Base-by-base conservation (phyloP, 2,797 vertebrate species). In the Rhinophrynus dorsalis region DNA sequence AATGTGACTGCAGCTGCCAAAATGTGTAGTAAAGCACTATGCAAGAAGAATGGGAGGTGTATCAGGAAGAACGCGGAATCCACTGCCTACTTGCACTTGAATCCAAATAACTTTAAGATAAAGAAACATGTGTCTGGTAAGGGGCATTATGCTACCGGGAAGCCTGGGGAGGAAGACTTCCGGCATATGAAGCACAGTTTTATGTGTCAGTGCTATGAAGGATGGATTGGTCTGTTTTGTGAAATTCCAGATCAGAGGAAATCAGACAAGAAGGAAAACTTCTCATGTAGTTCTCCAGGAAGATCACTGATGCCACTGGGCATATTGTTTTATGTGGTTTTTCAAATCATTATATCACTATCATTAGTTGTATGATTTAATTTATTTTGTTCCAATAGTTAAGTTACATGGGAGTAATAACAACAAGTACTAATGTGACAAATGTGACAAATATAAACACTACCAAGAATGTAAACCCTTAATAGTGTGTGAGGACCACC, bases 1-100 rank as follows among this genome's bases (percentile, higher is more conserved):
- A 96, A 96, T 1, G 94, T 97, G 55, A 97, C 95, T 7, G 89
- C 91, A 4, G 95, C 94, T 1, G 89, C 95, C 44, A 93, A 92
- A 59, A 84, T 97, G 67, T 98, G 95, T 54, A 97, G 95, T 78
- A 91, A 92, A 66, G 89, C 89, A 0, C 80, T 96, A 18, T 98
- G 94, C 75, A 92, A 90, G 80, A 94, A 91, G 76, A 95, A 95
- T 0, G 94, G 95, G 57, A 88, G 91, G 64, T 96, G 94, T 5
- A 74, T 96, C 29, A 89, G 93, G 27, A 95, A 91, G 83, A 86
- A 80, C 56, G 83, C 89, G 0, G 81, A 90, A 18, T 93, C 92
- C 0, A 80, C 80, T 6, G 83, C 82, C 5, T 91, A 91, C 70
- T 86, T 98, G 5, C 95, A 97, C 61, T 84, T 97, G 72, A 87